Evolutionary conservation across 2,113 vertebrate genomes (phyloP), one percentile per base, ranked within the genome.

Genomic region (Canis aureus): DNA sequence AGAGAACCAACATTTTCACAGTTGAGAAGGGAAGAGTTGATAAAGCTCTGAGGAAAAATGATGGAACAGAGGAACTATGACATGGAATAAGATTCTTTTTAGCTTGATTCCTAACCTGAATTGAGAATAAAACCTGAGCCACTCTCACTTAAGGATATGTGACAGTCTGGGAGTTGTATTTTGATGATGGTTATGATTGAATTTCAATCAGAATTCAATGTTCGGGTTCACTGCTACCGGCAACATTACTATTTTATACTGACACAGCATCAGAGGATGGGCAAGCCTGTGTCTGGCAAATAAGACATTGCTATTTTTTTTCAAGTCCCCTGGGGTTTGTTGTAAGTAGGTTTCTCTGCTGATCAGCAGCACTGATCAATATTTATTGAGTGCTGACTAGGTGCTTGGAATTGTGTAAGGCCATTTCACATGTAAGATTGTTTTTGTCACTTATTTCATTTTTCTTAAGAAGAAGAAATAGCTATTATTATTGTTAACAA

Each of bases 331-430:
- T 35, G 8, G 49, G 15, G 32, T 55, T 93, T 91, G 51, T 23
- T 79, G 6, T 76, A 94, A 87, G 69, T 51, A 43, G 29, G 4
- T 85, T 94, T 94, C n/a, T 85, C 12, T 88, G 57, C 13, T 84
- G 94, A 91, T 90, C 62, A 53, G 43, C 43, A 64, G 51, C 11
- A 92, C 2, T 2, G 5, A 69, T 96, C 27, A 49, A 51, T 80
- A 91, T 38, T 38, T 74, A 71, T 15, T 43, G 74, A 90, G 15
- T 2, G 12, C 38, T 53, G 32, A 89, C 53, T 64, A 23, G 49
- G 57, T 97, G 20, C 91, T 55, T 97, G 49, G 12, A 62, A 94
- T 57, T 91, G 43, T 62, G 25, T 62, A 29, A 97, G 64, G 6
- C 16, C 29, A 62, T 94, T 95, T 91, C 27, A 92, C 67, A 91